These are phyloP conservation scores for Oenanthe oenanthe DNA, from an alignment of 2,113 vertebrate genomes.

Conservation along the genomic window DNA sequence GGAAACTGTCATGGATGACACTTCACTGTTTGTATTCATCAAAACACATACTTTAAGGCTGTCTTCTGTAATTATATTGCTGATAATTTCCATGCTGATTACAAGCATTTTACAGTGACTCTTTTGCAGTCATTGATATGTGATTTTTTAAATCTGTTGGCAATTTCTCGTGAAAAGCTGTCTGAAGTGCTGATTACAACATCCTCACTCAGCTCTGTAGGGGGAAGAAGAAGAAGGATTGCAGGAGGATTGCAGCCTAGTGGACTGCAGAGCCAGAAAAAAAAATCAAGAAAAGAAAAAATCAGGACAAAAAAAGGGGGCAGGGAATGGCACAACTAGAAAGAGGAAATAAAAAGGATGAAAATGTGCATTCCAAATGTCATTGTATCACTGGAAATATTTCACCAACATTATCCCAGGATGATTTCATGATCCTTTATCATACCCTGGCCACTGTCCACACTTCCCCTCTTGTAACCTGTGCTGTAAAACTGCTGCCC, in stretches of 20 bases:
- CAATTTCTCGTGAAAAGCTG: constrained; percentile 3
- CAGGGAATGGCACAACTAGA: neutral
- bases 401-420: neutral
- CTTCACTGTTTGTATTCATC: neutral
- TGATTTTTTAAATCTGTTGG: neutral
- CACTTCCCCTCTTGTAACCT: neutral
- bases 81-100: constrained; percentile 23
- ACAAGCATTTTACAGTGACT: neutral
- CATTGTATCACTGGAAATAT: neutral
- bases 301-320: neutral
- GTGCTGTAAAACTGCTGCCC: neutral
- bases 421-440: neutral
- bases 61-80: neutral
- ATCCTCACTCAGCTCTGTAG: neutral
- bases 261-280: neutral
- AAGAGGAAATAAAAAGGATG: neutral
- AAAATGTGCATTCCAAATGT: neutral
- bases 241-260: neutral
- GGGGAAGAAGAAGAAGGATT: neutral
- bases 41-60: neutral
- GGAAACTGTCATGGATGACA: neutral
- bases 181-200: constrained; percentile 38
- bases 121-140: neutral
- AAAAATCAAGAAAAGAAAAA: neutral
- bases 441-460: neutral